Evolutionary conservation across 2,888 invertebrate genomes (phyloP).

Genomic region (Brachypalpus laphriformis): DNA sequence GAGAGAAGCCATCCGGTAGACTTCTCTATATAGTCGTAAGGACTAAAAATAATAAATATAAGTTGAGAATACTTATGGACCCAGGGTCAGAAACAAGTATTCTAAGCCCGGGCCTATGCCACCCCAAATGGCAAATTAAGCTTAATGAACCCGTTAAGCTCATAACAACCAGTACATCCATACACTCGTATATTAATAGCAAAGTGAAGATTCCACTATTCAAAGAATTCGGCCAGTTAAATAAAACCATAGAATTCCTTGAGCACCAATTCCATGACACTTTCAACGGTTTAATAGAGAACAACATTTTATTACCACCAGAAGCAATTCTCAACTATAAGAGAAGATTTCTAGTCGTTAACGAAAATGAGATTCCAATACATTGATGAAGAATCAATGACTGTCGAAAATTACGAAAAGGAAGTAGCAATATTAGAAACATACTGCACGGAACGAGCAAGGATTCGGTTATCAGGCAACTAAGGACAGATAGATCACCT

Average conservation of each 20-base stretch:
- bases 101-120: constrained; percentile 35
- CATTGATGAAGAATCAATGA: not conserved
- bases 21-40: no score
- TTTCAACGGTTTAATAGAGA: constrained; percentile 48
- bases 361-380: not conserved
- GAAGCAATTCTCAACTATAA: constrained; percentile 21
- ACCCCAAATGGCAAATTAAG: constrained; percentile 41
- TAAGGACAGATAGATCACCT: no score
- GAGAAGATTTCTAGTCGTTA: not conserved
- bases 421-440: not conserved
- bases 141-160: constrained; percentile 13
- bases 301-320: constrained; percentile 30
- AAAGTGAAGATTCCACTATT: constrained; percentile 44
- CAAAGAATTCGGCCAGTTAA: constrained; percentile 35
- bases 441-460: no score
- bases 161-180: constrained; percentile 16
- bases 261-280: not conserved
- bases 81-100: constrained; percentile 49
- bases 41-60: no score
- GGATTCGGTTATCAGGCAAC: no score
- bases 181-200: not conserved
- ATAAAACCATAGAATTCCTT: not conserved
- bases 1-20: not conserved
- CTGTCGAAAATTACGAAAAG: not conserved
- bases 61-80: constrained; percentile 24